Base-by-base conservation (phyloP, 2,888 invertebrate species). In the Adela reaumurella region DNA sequence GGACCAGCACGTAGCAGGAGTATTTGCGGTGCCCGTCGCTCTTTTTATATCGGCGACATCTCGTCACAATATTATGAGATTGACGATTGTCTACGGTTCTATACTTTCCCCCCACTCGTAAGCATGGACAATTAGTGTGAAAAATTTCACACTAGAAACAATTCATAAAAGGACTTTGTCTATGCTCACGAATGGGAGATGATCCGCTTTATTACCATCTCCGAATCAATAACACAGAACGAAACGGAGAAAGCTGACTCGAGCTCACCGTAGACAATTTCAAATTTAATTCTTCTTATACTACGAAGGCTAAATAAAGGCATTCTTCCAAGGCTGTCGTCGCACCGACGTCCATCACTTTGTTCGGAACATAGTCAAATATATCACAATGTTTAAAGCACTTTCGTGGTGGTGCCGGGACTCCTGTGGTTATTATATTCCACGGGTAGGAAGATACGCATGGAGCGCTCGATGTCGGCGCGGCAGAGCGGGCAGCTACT, bases 401-500 rank as follows among this genome's bases (percentile, higher is more conserved):
- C 70, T 69, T 55, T 69, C 70, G 46, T 41, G 24, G 8, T 10
- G 4, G 46, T 19, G 42, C 41, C 52, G 1, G 60, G 16, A 59
- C 54, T 59, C 50, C 61, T 69, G 54, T 74, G 68, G 60, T 68
- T 66, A 51, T 74, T 66, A 51, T 74, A 81, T 57, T 86, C 85
- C 50, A 85, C 80, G 8, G 88, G 88, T 24, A 88, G 76, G 67
- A 84, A 90, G 54, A 90, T 84, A 61, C 84, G 85, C 70, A 88
- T 86, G 20, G 85, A 79, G 56, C 85, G 83, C 46, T 84, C 81
- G 53, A 91, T 88, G 60, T 84, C 83, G 4, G 86, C 80, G 17
- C 91, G 82, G 63, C 92, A 92, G 24, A 92, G 70, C 0, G 91
- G 91, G 64, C 91, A 92, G 51, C 85, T 81, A 51, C 84, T 83